Evolutionary conservation across 2,888 invertebrate species (phyloP), one percentile per base, ranked within the genome.

Genomic region (Melipona beecheii): DNA sequence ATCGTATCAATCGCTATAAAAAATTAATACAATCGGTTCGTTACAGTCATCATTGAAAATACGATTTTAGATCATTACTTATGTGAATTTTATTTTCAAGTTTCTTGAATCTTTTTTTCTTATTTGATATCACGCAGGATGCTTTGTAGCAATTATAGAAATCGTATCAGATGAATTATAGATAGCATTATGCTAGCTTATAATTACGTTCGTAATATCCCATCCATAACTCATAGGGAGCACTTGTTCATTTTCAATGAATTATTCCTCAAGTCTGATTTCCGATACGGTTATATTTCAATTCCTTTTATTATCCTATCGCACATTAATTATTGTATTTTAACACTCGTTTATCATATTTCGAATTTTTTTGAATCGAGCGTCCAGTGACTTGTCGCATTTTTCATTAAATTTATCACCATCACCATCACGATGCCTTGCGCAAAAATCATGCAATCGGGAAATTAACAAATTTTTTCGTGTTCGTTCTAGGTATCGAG

Each of bases 401-500:
- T 56, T 56, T 13, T 15, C 24, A 58, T 58, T 43, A 2, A 43
- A 43, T 43, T 43, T 11, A 43, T 9, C 11, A 43, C 11, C 1
- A 43, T 43, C 9, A 0, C 43, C 1, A 43, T 43, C 9, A 0
- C 43, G 43, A 11, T 43, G 43, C 1, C 9, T 43, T 11, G 9
- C 2, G 9, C 6, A 1, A 43, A 43, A 11, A 43, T 43, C 0
- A 36, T 36, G 43, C 11, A 9, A 43, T 43, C 13, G 31, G 13
- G 36, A 11, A 56, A 21, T 6, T 58, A 65, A 56, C 36, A 17
- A 24, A 52, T 13, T 94, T 94, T 86, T 27, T 90, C 27, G 2
- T 4, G 0, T n/a, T 90, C 93, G 85, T 86, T 93, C 97, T 97
- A 98, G 98, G 95, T 98, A 98, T 95, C 97, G 98, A 87, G 98